These are phyloP conservation scores for Brotogeris chrysoptera DNA, from an alignment of 2,797 vertebrate genomes.

Conservation along the genomic window DNA sequence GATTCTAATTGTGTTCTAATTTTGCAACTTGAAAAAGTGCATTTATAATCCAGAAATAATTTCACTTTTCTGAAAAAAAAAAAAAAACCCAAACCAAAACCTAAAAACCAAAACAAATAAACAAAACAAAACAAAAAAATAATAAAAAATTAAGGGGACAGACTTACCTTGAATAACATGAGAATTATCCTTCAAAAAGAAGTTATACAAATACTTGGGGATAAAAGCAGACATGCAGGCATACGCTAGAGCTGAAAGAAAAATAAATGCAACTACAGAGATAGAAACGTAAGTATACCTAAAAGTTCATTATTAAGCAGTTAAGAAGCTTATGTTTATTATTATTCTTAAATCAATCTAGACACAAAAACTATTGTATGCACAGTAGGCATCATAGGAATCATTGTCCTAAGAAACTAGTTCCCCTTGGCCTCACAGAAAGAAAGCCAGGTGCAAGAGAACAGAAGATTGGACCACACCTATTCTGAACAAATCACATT, in stretches of 20 bases:
- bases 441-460: background rate
- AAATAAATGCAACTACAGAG: background rate
- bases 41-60: background rate
- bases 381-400: background rate
- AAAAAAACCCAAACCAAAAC: no score
- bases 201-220: slow-evolving; percentile 98
- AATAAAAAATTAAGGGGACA: background rate
- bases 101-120: no score
- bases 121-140: no score
- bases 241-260: slow-evolving; percentile 89
- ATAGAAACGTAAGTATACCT: background rate
- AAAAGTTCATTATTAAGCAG: background rate
- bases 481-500: background rate
- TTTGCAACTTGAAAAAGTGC: background rate
- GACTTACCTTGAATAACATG: slow-evolving; percentile 97
- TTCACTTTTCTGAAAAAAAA: background rate
- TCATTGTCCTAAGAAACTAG: background rate
- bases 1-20: background rate
- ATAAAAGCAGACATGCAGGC: slow-evolving; percentile 99
- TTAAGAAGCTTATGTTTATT: background rate
- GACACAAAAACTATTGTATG: background rate
- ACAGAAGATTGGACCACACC: background rate
- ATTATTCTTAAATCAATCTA: background rate
- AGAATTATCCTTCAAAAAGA: slow-evolving; percentile 99
- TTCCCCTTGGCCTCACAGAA: background rate